Evolutionary conservation across 2,797 vertebrate species (phyloP), one percentile per base, ranked within the genome.

Genomic region (Peromyscus attwateri): DNA sequence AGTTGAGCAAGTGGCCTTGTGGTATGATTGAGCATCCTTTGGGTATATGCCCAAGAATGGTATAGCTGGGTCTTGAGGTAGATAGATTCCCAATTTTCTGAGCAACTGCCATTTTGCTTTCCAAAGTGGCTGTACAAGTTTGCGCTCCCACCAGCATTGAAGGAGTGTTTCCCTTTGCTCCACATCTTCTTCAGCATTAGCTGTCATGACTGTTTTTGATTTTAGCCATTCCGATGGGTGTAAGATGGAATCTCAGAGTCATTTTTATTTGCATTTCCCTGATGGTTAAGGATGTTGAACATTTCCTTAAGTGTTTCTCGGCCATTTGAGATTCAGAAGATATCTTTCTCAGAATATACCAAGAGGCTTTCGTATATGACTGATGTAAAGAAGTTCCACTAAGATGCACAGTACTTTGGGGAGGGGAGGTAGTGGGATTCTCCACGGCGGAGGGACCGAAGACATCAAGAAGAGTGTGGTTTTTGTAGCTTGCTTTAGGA

Each of bases 381-480:
- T 88, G 13, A 81, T 76, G 71, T 6, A 85, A 71, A 43, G 8
- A 49, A 84, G 11, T 19, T 66, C 27, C 49, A 55, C 31, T 62
- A 21, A 62, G 82, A 43, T 52, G 46, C 1, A 3, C 0, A 57
- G 4, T 9, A 9, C 2, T 21, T 73, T 60, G 55, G 6, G 13
- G 27, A n/a, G 34, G 4, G 37, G 5, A 31, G 2, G 21, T 13
- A 25, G 19, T 6, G 10, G n/a, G 1, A 3, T 49, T 46, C 29
- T 25, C 17, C 8, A 6, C 5, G 0, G 3, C 52, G 34, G 3
- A 23, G 49, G 3, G 27, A 46, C 13, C 10, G 0, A 13, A 37
- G 52, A 57, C 10, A 12, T 19, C 3, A 49, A 49, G 57, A 13
- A 21, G 25, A 11, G 1, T 21, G 40, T 70, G 37, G 19, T 68